Conservation (phyloP, 2,113 vertebrate genomes). For the Periophthalmodon schlosseri region DNA sequence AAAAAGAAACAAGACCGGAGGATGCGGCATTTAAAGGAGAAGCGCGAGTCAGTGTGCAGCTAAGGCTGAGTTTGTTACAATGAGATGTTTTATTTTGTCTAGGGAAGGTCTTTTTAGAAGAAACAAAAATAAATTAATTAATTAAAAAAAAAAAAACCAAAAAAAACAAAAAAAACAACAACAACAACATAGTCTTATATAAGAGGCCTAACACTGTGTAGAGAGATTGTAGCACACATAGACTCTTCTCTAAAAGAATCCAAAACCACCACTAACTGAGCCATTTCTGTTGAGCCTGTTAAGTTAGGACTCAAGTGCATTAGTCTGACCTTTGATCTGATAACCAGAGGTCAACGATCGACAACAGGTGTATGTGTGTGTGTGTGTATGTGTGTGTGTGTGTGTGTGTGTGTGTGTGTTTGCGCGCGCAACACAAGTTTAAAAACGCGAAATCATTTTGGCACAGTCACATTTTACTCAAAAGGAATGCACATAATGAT, state of each 20-base stretch:
- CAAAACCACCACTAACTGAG: conserved; percentile 33
- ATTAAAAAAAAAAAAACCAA: not conserved
- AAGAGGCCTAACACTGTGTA: too few relatives aligned
- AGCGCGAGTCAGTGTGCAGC: too few relatives aligned
- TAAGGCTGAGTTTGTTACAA: too few relatives aligned
- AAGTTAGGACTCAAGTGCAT: not conserved
- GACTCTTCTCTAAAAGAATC: conserved; percentile 31
- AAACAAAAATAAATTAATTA: too few relatives aligned
- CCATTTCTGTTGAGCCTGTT: conserved; percentile 11
- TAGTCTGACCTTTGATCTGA: conserved; percentile 45
- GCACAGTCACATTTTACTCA: not conserved
- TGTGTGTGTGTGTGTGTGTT: conserved; percentile 14
- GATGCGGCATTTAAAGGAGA: conserved; percentile 38
- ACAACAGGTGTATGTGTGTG: conserved; percentile 36
- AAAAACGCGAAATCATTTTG: not conserved
- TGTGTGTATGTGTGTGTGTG: conserved; percentile 26
- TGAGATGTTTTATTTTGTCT: too few relatives aligned
- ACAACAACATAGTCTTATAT: not conserved
- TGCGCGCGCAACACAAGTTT: conserved; percentile 17
- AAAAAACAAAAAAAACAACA: not conserved
- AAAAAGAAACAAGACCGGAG: conserved; percentile 77
- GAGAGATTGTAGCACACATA: not conserved
- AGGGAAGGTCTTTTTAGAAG: not conserved
- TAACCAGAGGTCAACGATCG: conserved; percentile 53
- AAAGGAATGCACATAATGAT: not conserved